Base-by-base conservation (phyloP, 2,888 invertebrate species). In the Eupelmus urozonus region DNA sequence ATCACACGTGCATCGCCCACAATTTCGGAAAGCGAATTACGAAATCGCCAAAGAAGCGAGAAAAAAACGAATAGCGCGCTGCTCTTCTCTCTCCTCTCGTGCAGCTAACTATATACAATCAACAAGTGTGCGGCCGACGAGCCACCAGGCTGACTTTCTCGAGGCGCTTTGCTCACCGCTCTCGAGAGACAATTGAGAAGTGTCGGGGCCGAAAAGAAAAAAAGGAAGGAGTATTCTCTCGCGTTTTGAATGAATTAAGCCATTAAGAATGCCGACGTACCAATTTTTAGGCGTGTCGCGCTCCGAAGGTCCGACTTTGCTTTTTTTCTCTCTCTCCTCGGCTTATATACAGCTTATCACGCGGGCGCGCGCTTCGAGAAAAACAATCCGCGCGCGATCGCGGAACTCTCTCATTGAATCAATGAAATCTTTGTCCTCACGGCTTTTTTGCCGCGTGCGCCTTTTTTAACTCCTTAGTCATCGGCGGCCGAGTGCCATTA, bases 111-210 rank as follows among this genome's bases (percentile, higher is more conserved):
- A 29, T 55, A 55, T 51, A 72, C 67, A 57, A 78, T 78, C 78
- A 78, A 78, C 78, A 78, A 78, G 78, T 78, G 78, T 65, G 76
- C n/a, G n/a, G n/a, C n/a, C n/a, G n/a, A n/a, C n/a, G 45, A 63
- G 49, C 69, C 70, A 63, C 53, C n/a, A n/a, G n/a, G n/a, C n/a
- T 55, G 49, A 29, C 72, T 67, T 66, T 72, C 66, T 60, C 16
- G 55, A 5, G 57, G 55, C n/a, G n/a, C n/a, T n/a, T n/a, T n/a
- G n/a, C n/a, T n/a, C n/a, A n/a, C n/a, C n/a, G n/a, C n/a, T 62
- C 69, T 75, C 18, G 18, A 66, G 34, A 51, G n/a, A 16, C 18
- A 65, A 65, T 57, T 27, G 29, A n/a, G n/a, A 60, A 67, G 40
- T 65, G n/a, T n/a, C n/a, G n/a, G n/a, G 65, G 9, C 23, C 18